Base-by-base conservation (phyloP, 2,113 vertebrate species). In the Gallinago undulata region DNA sequence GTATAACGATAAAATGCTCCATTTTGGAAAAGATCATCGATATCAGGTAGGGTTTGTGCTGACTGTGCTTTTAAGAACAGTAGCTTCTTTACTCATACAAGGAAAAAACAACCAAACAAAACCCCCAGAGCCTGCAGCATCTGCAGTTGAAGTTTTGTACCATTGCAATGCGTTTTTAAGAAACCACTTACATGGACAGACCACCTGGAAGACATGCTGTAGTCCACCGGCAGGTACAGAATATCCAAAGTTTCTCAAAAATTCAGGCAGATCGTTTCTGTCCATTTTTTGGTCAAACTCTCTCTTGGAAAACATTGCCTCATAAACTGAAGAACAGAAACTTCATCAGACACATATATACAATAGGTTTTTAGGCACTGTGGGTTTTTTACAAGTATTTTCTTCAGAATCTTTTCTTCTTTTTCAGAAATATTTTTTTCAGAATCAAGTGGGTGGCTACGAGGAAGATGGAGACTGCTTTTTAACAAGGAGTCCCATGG, bases 261-360 rank as follows among this genome's bases (percentile, higher is more conserved):
- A 96, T 19, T 86, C 89, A 43, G 77, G 79, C 1, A 97, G 84
- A 33, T 96, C 23, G n/a, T 80, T 90, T 97, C 82, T 97, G 50
- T 85, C 75, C 53, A 96, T 56, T 30, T 91, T 93, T 90, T 95
- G 86, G 82, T 60, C 83, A 19, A 60, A 59, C 62, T 85, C 82
- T 77, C 89, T 91, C 93, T 96, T 94, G 67, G 68, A 62, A 97
- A 97, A 97, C 67, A 89, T 22, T 19, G 56, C 81, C 97, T 98
- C 95, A 88, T 95, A 97, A 78, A 90, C 94, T 95, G 69, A 85
- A 95, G 90, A 53, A 37, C 7, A 83, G 24, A 84, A n/a, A 5
- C 2, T 74, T 72, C 48, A 1, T 76, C 21, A 88, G 35, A 43
- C n/a, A 16, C 1, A 13, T 27, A 47, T 59, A 80, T 83, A 39